These are phyloP conservation scores for Notamacropus eugenii DNA, from an alignment of 2,797 vertebrate genomes.

Conservation along the genomic window DNA sequence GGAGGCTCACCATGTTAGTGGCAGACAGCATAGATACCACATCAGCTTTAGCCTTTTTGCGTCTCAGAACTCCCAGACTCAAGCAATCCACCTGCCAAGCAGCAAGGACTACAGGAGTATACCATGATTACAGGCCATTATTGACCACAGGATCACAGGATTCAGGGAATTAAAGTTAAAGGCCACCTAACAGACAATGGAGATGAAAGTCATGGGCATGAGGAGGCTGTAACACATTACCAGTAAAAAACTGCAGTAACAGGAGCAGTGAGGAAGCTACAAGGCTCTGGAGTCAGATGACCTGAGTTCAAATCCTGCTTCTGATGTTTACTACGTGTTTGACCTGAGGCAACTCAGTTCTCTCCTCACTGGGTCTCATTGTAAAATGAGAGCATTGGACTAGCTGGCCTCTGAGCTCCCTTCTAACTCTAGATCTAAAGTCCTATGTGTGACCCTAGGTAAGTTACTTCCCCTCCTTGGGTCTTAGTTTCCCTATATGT, in stretches of 20 bases:
- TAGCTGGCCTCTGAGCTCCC: neutral
- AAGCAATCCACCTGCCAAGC: neutral
- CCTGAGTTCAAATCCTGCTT: neutral
- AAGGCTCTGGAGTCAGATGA: neutral
- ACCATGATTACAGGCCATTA: neutral
- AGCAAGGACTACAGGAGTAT: neutral
- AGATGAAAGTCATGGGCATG: neutral
- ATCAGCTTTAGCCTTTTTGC: neutral
- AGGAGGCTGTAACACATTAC: neutral
- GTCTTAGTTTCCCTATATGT: neutral
- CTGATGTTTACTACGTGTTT: neutral
- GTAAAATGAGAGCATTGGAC: neutral
- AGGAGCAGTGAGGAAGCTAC: neutral
- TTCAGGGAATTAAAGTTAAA: neutral
- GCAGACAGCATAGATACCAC: neutral
- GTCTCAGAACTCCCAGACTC: neutral
- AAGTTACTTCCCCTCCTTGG: neutral
- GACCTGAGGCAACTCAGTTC: neutral
- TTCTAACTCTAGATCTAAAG: too few species aligned
- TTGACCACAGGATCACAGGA: neutral
- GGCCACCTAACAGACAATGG: neutral
- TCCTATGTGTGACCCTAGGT: neutral
- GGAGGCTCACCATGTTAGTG: neutral
- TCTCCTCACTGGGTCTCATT: neutral
- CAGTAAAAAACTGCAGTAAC: neutral